Percentiles rank a stretch among this genome's conserved stretches.
Evolutionary conservation across 2,888 invertebrate genomes (phyloP).

Genomic region (Ectropis crepuscularia): DNA sequence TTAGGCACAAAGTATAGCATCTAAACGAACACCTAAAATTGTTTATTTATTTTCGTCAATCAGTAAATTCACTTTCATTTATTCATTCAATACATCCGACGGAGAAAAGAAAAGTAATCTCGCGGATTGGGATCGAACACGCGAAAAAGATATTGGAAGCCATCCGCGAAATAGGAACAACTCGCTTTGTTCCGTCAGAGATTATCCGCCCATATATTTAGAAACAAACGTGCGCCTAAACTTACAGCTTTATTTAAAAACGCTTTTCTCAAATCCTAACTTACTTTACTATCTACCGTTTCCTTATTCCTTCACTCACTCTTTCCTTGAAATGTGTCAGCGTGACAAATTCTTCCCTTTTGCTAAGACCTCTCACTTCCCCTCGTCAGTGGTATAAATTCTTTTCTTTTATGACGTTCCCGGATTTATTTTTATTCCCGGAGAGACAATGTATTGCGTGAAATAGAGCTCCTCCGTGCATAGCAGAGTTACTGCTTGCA

Average conservation of each 20-base stretch:
- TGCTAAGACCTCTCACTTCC: slow-evolving; percentile 27
- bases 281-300: slow-evolving; percentile 36
- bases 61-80: slow-evolving; percentile 64
- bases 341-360: slow-evolving; percentile 30
- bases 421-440: slow-evolving; percentile 34
- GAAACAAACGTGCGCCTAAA: slow-evolving; percentile 47
- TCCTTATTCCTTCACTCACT: slow-evolving; percentile 27
- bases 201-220: slow-evolving; percentile 57
- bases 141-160: slow-evolving; percentile 72
- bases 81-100: slow-evolving; percentile 64
- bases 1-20: slow-evolving; percentile 16
- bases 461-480: slow-evolving; percentile 23
- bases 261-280: slow-evolving; percentile 20
- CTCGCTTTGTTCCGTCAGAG: slow-evolving; percentile 59
- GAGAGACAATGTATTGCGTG: slow-evolving; percentile 26
- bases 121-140: slow-evolving; percentile 66
- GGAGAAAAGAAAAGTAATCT: slow-evolving; percentile 69
- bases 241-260: slow-evolving; percentile 26
- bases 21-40: slow-evolving; percentile 47
- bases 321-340: slow-evolving; percentile 20
- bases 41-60: slow-evolving; percentile 62
- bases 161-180: slow-evolving; percentile 64
- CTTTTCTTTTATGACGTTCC: slow-evolving; percentile 33
- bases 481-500: slow-evolving; percentile 25
- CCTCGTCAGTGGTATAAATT: slow-evolving; percentile 34